Percentiles rank a stretch among this genome's conserved stretches.
Evolutionary conservation across 2,113 vertebrate genomes (phyloP).

Genomic region (Thinocorus orbignyianus): DNA sequence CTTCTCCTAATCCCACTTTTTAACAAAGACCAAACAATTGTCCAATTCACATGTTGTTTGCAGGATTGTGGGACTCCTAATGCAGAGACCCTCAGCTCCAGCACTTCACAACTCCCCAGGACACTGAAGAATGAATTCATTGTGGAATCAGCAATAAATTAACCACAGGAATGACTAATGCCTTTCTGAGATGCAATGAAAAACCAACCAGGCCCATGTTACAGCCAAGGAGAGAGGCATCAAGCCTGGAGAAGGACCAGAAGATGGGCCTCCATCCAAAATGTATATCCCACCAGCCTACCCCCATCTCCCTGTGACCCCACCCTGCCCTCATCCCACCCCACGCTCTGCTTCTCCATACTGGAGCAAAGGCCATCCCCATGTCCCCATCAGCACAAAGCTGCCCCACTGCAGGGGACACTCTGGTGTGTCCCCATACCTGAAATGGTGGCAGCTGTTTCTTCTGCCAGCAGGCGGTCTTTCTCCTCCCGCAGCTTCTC

Average conservation of each 20-base stretch:
- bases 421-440: conserved; percentile 60
- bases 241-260: not conserved
- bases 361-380: fast-evolving
- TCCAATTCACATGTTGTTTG: not conserved
- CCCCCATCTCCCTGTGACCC: not conserved
- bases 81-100: not conserved
- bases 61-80: not conserved
- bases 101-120: not conserved
- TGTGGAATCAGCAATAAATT: not conserved
- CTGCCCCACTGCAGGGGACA: fast-evolving
- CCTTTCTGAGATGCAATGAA: not conserved
- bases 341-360: not conserved
- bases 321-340: not conserved
- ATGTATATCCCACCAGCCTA: fast-evolving
- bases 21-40: not conserved
- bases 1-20: not conserved
- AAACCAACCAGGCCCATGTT: not conserved
- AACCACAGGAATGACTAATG: not conserved
- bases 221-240: not conserved
- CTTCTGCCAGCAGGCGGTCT: conserved; percentile 92
- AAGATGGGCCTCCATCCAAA: not conserved
- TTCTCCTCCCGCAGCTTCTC: conserved; percentile 93
- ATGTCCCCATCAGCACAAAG: fast-evolving
- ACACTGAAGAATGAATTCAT: not conserved
- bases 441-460: conserved; percentile 95